These are phyloP conservation scores for Saimiri boliviensis DNA, from an alignment of 2,113 vertebrate species.

Conservation along the genomic window DNA sequence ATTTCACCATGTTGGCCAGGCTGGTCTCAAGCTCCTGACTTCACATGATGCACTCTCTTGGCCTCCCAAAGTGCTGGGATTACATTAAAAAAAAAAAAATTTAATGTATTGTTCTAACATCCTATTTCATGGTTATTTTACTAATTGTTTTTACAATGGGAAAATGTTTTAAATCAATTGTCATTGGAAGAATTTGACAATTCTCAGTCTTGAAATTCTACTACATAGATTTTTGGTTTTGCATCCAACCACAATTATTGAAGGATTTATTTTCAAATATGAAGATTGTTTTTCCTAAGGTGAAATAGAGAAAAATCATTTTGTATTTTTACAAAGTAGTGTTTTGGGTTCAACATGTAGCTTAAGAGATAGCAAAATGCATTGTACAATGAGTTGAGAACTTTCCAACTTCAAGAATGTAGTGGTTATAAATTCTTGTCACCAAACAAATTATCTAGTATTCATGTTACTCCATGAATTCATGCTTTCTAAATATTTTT, in stretches of 20 bases:
- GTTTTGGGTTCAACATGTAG: not conserved
- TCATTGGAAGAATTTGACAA: not conserved
- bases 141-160: not conserved
- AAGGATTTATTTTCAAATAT: not conserved
- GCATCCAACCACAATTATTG: not conserved
- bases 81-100: not conserved
- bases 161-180: not conserved
- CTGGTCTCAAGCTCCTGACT: no score
- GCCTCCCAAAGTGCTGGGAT: no score
- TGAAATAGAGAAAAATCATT: not conserved
- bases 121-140: not conserved
- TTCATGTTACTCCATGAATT: not conserved
- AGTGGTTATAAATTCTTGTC: not conserved
- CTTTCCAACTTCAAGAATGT: not conserved
- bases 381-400: not conserved
- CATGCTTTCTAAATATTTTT: not conserved
- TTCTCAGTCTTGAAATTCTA: not conserved
- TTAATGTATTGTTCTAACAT: not conserved
- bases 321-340: not conserved
- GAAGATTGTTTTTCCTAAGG: not conserved
- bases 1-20: no score
- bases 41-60: no score
- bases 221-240: not conserved
- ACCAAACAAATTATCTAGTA: not conserved
- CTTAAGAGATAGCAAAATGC: constrained; percentile 4